phyloP scores from a whole-genome alignment of 2,797 vertebrate genomes.

The Melopsittacus undulatus region DNA sequence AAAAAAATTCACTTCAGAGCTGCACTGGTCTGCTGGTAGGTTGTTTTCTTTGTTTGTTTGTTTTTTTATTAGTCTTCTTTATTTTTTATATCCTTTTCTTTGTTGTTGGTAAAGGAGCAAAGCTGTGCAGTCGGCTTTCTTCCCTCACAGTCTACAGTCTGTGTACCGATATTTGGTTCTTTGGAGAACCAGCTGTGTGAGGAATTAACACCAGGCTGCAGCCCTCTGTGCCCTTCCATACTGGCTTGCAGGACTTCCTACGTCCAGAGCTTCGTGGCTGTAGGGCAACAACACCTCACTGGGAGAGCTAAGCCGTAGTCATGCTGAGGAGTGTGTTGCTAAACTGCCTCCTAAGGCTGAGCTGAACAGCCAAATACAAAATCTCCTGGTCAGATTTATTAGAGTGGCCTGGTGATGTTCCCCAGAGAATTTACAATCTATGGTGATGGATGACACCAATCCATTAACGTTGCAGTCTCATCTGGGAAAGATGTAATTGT shows the following conservation, averaged over 20 bases:
- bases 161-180: background rate
- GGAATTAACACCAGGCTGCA: background rate
- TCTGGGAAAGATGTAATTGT: conserved; percentile 63
- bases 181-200: background rate
- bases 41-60: background rate
- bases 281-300: background rate
- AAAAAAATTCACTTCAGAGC: background rate
- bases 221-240: background rate
- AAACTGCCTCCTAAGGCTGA: background rate
- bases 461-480: conserved; percentile 48
- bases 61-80: background rate
- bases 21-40: background rate
- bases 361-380: background rate
- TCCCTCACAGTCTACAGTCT: background rate
- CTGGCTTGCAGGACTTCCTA: background rate
- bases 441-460: conserved; percentile 44
- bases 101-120: background rate
- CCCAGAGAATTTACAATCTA: conserved; percentile 5
- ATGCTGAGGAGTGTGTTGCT: background rate
- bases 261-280: background rate
- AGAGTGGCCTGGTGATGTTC: conserved; percentile 7
- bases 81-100: background rate
- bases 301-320: background rate
- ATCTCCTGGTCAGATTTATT: conserved; percentile 13
- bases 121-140: background rate